Evolutionary conservation across 1,140 invertebrate genomes (phyloP), one percentile per base, ranked within the genome.

Genomic region (Drosophila santomea): DNA sequence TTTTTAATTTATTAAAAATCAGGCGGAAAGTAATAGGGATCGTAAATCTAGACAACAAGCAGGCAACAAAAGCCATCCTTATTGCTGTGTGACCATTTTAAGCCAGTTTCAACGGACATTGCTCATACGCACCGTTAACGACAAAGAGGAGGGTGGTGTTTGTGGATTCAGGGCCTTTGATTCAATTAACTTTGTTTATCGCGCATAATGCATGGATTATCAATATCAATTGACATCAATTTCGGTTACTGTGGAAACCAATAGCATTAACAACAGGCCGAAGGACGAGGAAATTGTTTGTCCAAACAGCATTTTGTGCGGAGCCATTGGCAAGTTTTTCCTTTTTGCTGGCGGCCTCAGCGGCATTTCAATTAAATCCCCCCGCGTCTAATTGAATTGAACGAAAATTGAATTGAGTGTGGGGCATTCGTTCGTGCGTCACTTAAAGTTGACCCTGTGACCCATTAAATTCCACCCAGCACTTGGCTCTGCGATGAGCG

Each of bases 161-260:
- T 0, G 28, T 2, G 2, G 7, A 10, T 44, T 3, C 39, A 38
- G 48, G 44, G 63, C 56, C 59, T 78, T 78, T 78, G 74, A 78
- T 78, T 78, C 74, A 78, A 78, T 78, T 78, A 78, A 78, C 75
- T 78, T 71, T 72, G 75, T 78, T 78, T 78, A 78, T 78, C 74
- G 75, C 66, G 64, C 75, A 78, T 78, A 78, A 78, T 78, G 75
- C 75, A 78, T 78, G 75, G 75, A 78, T 78, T 78, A 78, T 78
- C 75, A 78, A 78, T 78, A 78, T 78, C 75, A 78, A 78, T 78
- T 78, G 75, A 78, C 74, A 78, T 78, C 64, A 78, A 78, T 78
- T 78, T 78, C 8, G 74, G 57, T 54, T 11, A 39, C 43, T 47
- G 51, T 52, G 74, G 52, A 17, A 71, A 48, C 44, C 51, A 69